Evolutionary conservation across 2,797 vertebrate species (phyloP).

Genomic region (Eospalax fontanierii): DNA sequence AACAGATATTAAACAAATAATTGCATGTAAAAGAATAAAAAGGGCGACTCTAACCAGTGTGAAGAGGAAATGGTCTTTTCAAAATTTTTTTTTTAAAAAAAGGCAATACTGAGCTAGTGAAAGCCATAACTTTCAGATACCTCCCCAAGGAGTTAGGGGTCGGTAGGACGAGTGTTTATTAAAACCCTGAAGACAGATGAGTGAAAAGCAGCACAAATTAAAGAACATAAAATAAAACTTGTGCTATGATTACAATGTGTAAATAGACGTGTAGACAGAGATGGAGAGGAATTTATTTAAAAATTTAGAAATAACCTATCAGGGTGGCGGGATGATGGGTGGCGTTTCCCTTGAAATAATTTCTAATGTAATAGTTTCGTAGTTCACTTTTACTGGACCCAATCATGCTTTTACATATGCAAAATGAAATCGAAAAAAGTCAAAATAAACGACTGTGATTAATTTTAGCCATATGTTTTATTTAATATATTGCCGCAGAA

Average conservation of each 20-base stretch:
- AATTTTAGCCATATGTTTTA: too few relatives aligned
- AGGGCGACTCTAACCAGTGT: neutral
- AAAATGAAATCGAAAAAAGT: neutral
- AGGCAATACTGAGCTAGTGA: neutral
- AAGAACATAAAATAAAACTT: neutral
- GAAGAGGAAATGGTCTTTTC: constrained; percentile 17
- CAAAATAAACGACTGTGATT: too few relatives aligned
- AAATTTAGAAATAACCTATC: neutral
- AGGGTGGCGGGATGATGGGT: neutral
- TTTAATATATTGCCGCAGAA: too few relatives aligned
- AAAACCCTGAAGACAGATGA: neutral
- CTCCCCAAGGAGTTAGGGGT: neutral
- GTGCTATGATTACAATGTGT: neutral
- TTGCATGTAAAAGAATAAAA: neutral
- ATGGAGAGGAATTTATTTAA: constrained; percentile 11
- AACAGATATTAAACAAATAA: too few relatives aligned
- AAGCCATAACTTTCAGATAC: neutral
- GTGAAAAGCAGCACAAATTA: constrained; percentile 18
- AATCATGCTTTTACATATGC: neutral
- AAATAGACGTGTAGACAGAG: neutral
- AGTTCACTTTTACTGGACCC: neutral
- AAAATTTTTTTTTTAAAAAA: neutral
- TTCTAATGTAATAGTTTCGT: neutral
- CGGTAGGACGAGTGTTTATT: neutral
- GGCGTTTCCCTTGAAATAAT: neutral